phyloP scores from a whole-genome alignment of 2,888 invertebrate species.

The Anthrax anthrax region DNA sequence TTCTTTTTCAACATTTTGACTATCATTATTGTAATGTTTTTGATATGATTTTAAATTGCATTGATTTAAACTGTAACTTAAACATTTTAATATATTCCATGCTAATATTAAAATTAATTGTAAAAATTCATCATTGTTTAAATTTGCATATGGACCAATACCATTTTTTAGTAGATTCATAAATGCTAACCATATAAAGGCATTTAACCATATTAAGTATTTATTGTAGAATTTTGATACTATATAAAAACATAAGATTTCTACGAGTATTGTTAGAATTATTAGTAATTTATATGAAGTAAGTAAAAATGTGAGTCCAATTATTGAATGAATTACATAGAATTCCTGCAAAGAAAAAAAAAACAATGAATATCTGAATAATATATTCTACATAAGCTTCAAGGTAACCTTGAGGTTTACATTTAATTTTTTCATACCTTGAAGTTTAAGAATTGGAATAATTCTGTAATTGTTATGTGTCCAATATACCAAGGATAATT shows the following conservation, averaged over 20 bases:
- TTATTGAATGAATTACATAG: slow-evolving; percentile 14
- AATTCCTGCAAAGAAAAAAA: slow-evolving; percentile 11
- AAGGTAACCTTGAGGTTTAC: not conserved
- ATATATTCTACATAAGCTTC: too few species aligned
- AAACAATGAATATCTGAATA: not conserved
- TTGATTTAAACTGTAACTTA: slow-evolving; percentile 56
- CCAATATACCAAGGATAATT: slow-evolving; percentile 26
- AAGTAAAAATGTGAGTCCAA: slow-evolving; percentile 20
- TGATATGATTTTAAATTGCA: slow-evolving; percentile 15
- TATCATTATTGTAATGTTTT: slow-evolving; percentile 11
- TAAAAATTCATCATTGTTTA: slow-evolving; percentile 20
- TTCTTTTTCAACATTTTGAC: slow-evolving; percentile 21
- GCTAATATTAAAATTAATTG: slow-evolving; percentile 30
- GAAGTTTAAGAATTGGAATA: slow-evolving; percentile 5
- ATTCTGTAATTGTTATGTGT: slow-evolving; percentile 19
- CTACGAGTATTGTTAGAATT: slow-evolving; percentile 13
- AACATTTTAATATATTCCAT: slow-evolving; percentile 62
- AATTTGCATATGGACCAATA: not conserved
- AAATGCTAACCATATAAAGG: slow-evolving; percentile 10
- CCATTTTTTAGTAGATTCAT: slow-evolving; percentile 10
- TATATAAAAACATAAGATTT: slow-evolving; percentile 22
- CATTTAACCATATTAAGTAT: slow-evolving; percentile 1
- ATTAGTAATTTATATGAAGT: slow-evolving; percentile 17
- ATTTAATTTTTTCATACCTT: slow-evolving; percentile 4
- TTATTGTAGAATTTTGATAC: slow-evolving; percentile 11